Evolutionary conservation across 2,888 invertebrate genomes (phyloP).

Genomic region (Papilio elwesi): DNA sequence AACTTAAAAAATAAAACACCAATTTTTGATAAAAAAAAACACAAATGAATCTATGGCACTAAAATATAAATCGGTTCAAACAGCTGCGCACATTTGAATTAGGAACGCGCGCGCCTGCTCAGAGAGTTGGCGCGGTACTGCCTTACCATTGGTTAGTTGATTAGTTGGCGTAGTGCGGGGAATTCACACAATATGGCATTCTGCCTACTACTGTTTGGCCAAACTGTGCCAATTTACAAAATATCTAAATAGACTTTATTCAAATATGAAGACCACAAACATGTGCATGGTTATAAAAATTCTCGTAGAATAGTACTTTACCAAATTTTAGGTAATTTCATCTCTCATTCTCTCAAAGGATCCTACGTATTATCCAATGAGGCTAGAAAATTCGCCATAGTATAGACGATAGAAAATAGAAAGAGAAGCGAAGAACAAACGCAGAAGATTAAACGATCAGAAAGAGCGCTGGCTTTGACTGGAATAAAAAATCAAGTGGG

Average conservation of each 20-base stretch:
- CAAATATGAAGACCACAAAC: no score
- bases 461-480: no score
- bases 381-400: no score
- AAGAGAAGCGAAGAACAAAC: no score
- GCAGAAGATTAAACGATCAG: no score
- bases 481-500: no score
- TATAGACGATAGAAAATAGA: no score
- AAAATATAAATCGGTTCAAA: conserved; percentile 33
- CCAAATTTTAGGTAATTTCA: background rate
- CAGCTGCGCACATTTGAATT: conserved; percentile 45
- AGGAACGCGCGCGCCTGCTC: conserved; percentile 64
- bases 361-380: no score
- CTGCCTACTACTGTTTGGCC: conserved; percentile 34
- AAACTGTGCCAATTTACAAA: conserved; percentile 34
- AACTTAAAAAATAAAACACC: conserved; percentile 16
- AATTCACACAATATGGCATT: conserved; percentile 59
- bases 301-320: background rate
- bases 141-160: conserved; percentile 68
- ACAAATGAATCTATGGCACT: conserved; percentile 37
- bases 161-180: conserved; percentile 60
- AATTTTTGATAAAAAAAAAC: conserved; percentile 31
- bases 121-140: conserved; percentile 64
- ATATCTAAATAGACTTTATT: conserved; percentile 2
- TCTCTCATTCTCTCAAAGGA: no score
- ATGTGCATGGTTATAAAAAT: background rate